phyloP scores from a whole-genome alignment of 2,888 invertebrate genomes.

The Rhagium mordax region DNA sequence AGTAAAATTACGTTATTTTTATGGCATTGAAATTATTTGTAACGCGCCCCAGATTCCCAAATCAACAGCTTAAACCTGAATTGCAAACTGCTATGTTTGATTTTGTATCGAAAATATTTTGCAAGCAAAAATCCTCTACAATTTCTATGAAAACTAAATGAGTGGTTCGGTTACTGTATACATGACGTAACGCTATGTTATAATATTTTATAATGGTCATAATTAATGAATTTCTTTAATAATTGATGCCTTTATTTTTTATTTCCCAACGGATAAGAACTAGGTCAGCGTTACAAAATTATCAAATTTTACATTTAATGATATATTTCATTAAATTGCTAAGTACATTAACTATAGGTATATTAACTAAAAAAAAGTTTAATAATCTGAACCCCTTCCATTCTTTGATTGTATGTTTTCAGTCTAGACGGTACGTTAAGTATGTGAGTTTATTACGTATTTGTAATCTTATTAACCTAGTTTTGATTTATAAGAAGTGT shows the following conservation, averaged over 20 bases:
- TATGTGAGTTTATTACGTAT: neutral
- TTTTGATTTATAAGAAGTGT: neutral
- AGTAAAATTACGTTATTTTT: neutral
- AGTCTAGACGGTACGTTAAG: neutral
- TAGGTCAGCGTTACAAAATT: conserved; percentile 9
- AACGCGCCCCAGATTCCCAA: neutral
- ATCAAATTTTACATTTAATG: neutral
- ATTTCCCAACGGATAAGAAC: conserved; percentile 17
- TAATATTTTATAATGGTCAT: conserved; percentile 13
- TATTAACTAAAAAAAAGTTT: neutral
- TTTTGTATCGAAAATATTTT: neutral
- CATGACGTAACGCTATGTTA: conserved; percentile 7
- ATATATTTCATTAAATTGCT: neutral
- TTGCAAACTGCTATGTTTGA: neutral
- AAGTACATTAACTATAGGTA: neutral
- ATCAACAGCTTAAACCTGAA: neutral
- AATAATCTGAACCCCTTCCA: neutral
- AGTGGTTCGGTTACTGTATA: neutral
- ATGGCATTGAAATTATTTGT: neutral
- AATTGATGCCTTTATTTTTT: conserved; percentile 5
- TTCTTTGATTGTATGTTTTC: neutral
- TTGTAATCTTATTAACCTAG: neutral
- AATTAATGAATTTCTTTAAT: conserved; percentile 4
- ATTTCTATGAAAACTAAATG: neutral
- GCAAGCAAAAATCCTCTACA: neutral